Evolutionary conservation across 2,888 invertebrate genomes (phyloP).

Genomic region (Rosalia funebris): DNA sequence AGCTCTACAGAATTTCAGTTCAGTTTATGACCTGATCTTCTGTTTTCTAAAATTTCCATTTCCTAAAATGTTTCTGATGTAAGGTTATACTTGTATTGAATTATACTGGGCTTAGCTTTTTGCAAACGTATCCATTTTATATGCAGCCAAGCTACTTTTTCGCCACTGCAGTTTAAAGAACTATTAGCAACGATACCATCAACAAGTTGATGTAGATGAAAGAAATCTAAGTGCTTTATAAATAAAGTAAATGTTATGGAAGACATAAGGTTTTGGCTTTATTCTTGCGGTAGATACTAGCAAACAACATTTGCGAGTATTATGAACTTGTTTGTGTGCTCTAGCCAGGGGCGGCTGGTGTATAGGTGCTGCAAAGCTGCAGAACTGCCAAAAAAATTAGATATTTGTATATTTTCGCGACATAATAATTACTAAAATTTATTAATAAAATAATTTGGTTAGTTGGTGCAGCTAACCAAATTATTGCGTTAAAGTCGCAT

Average conservation of each 20-base stretch:
- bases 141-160: background rate
- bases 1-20: background rate
- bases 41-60: background rate
- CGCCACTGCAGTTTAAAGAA: background rate
- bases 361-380: no score
- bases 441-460: no score
- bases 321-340: background rate
- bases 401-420: no score
- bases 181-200: background rate
- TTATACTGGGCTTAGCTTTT: background rate
- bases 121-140: no score
- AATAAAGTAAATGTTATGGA: background rate
- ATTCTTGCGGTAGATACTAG: background rate
- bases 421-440: no score
- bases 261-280: background rate
- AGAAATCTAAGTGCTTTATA: no score
- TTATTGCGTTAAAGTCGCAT: no score
- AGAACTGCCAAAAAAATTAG: no score
- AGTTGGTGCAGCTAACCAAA: no score
- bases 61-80: background rate
- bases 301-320: background rate
- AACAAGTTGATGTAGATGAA: background rate
- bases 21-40: no score
- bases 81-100: background rate
- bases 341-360: slow-evolving; percentile 15